Evolutionary conservation across 2,113 vertebrate genomes (phyloP).

Genomic region (Nannospalax galili): DNA sequence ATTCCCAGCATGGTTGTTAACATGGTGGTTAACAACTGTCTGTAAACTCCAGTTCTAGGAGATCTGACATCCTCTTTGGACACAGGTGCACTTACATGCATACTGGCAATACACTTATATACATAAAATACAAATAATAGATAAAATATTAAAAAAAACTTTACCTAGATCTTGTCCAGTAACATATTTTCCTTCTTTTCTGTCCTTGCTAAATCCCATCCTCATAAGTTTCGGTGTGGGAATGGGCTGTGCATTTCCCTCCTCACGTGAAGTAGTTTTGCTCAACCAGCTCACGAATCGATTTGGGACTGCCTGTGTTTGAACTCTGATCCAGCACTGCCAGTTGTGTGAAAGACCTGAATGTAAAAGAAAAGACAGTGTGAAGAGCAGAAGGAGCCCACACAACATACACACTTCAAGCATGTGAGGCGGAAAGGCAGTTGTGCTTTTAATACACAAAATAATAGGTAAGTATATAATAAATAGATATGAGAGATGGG

Average conservation of each 20-base stretch:
- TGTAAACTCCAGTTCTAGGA: no score
- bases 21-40: no score
- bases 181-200: not conserved
- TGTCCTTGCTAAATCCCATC: not conserved
- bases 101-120: no score
- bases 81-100: no score
- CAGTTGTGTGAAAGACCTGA: not conserved
- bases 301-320: not conserved
- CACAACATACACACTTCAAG: not conserved
- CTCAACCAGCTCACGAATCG: not conserved
- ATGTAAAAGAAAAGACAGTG: not conserved
- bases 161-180: not conserved
- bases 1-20: no score
- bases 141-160: no score
- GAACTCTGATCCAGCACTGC: not conserved
- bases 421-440: not conserved
- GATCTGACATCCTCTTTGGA: no score
- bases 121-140: no score
- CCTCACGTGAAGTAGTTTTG: not conserved
- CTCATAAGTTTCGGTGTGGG: not conserved
- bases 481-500: not conserved
- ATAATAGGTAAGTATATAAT: not conserved
- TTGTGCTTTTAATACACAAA: not conserved
- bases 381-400: not conserved
- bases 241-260: not conserved